These are phyloP conservation scores for Lasioglossum zephyrum DNA, from an alignment of 2,888 invertebrate species.

Conservation along the genomic window DNA sequence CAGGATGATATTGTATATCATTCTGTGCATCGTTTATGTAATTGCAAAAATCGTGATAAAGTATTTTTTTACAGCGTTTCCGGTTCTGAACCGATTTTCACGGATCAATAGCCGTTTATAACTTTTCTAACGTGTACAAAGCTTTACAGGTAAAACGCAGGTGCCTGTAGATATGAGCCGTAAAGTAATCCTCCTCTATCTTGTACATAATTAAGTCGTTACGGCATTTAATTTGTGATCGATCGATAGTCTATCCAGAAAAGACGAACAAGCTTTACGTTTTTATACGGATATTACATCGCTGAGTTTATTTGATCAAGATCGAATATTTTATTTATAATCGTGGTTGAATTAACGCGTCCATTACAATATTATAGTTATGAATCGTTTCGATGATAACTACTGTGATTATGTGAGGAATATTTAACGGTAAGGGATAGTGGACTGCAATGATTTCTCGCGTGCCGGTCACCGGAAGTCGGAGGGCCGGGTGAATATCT, in stretches of 20 bases:
- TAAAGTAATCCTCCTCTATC: conserved; percentile 11
- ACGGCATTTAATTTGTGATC: conserved; percentile 39
- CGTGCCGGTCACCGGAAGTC: conserved; percentile 3
- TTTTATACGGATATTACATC: background rate
- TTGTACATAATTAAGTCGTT: conserved; percentile 35
- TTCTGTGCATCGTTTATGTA: background rate
- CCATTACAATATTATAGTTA: conserved; percentile 30
- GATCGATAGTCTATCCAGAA: conserved; percentile 13
- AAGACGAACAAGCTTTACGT: background rate
- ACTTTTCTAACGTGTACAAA: conserved; percentile 12
- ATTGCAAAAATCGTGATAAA: conserved; percentile 25
- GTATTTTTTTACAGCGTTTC: conserved; percentile 37
- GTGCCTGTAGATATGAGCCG: conserved; percentile 7
- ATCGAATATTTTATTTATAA: background rate
- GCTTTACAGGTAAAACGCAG: conserved; percentile 23
- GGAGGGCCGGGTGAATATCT: conserved; percentile 47
- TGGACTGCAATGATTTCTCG: conserved; percentile 21
- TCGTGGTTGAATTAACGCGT: conserved; percentile 2
- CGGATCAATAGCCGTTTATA: conserved; percentile 17
- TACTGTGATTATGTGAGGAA: conserved; percentile 48
- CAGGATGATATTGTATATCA: background rate
- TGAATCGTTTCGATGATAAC: conserved; percentile 17
- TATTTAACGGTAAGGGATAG: conserved; percentile 34
- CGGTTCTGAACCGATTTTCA: background rate
- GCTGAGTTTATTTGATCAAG: background rate